These are phyloP conservation scores for Syngnathus scovelli DNA, from an alignment of 2,113 vertebrate genomes.

Conservation along the genomic window DNA sequence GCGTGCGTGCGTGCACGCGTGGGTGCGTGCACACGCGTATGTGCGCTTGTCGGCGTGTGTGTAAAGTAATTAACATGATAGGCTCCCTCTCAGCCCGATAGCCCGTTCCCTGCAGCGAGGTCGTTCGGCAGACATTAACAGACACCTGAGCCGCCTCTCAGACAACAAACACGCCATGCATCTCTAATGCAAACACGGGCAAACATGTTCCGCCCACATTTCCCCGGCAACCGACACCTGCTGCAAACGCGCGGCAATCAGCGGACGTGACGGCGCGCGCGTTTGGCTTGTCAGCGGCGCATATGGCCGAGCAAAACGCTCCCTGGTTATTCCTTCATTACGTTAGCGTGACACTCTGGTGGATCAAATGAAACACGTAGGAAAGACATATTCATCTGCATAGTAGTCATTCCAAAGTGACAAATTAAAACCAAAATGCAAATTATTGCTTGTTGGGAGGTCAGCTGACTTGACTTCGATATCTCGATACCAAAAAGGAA, in stretches of 20 bases:
- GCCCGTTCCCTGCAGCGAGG: conserved; percentile 71
- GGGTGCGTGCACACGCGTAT: conserved; percentile 32
- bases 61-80: conserved; percentile 74
- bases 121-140: conserved; percentile 64
- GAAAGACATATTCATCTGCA: neutral
- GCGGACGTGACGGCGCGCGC: conserved; percentile 34
- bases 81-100: conserved; percentile 69
- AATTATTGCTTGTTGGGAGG: no score
- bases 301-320: neutral
- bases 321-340: conserved; percentile 25
- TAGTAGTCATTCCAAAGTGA: neutral
- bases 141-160: conserved; percentile 62
- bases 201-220: conserved; percentile 40
- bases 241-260: conserved; percentile 32
- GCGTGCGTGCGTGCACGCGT: conserved; percentile 26
- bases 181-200: conserved; percentile 50
- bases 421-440: neutral
- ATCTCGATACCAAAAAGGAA: no score
- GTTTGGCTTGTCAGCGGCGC: conserved; percentile 28
- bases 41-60: conserved; percentile 59
- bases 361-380: neutral
- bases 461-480: no score
- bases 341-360: conserved; percentile 25
- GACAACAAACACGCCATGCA: conserved; percentile 49
- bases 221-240: conserved; percentile 41